phyloP scores from a whole-genome alignment of 2,888 invertebrate species.

The Macropis europaea region DNA sequence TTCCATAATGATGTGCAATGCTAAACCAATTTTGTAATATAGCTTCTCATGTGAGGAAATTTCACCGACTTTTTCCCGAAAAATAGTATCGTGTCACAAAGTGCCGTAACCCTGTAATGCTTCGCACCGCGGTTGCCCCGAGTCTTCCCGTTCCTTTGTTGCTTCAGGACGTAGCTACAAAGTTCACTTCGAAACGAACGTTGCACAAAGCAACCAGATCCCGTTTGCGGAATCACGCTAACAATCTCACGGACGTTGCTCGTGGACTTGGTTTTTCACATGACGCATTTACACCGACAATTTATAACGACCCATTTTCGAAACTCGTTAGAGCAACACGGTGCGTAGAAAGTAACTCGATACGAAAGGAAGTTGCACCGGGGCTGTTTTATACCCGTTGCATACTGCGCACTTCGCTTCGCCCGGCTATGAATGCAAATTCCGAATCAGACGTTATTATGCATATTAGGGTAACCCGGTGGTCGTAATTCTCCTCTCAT shows the following conservation, averaged over 20 bases:
- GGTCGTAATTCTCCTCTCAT: constrained; percentile 24
- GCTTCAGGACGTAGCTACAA: too few relatives aligned
- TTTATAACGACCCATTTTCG: constrained; percentile 15
- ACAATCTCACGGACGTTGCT: not conserved
- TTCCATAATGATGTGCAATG: too few relatives aligned
- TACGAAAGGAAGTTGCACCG: not conserved
- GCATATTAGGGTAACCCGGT: constrained; percentile 67
- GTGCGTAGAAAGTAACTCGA: not conserved
- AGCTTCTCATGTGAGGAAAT: too few relatives aligned
- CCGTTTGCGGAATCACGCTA: not conserved
- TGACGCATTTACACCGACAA: constrained; percentile 5
- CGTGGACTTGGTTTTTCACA: not conserved
- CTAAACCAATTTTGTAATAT: too few relatives aligned
- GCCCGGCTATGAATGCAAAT: constrained; percentile 69
- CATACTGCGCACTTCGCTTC: not conserved
- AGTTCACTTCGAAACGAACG: too few relatives aligned
- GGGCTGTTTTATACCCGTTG: not conserved
- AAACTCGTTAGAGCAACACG: constrained; percentile 15
- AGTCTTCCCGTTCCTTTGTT: too few relatives aligned
- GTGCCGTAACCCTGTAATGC: too few relatives aligned
- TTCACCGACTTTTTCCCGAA: too few relatives aligned
- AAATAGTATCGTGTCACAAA: too few relatives aligned
- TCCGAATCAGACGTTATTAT: constrained; percentile 70
- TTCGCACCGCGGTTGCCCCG: too few relatives aligned
- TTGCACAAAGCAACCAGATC: too few relatives aligned